Evolutionary conservation across 2,888 invertebrate species (phyloP).

Genomic region (Toxonevra muliebris): DNA sequence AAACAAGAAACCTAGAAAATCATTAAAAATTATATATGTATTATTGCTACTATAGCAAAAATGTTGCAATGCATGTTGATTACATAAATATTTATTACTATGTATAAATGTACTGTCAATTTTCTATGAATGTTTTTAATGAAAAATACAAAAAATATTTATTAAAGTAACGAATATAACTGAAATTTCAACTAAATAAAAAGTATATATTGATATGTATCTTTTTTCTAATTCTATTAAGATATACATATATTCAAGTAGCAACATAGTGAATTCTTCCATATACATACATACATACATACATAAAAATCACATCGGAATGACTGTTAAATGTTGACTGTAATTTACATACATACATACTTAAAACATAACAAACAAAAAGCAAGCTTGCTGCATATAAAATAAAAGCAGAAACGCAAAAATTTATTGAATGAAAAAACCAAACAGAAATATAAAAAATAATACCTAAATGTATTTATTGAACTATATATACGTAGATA

Average conservation of each 20-base stretch:
- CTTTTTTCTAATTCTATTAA: conserved; percentile 2
- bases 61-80: background rate
- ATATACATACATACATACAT: conserved; percentile 48
- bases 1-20: background rate
- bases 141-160: background rate
- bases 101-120: conserved; percentile 20
- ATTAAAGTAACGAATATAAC: conserved; percentile 6
- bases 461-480: no score
- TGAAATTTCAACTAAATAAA: background rate
- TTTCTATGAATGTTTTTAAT: conserved; percentile 10
- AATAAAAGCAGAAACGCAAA: no score
- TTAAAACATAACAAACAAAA: background rate
- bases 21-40: background rate
- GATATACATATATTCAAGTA: background rate
- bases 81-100: background rate
- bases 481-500: no score
- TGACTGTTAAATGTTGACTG: conserved; percentile 63
- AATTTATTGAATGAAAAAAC: no score
- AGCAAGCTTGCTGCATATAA: no score
- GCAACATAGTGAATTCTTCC: background rate
- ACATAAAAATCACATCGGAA: conserved; percentile 56
- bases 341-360: conserved; percentile 50
- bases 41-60: background rate
- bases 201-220: background rate
- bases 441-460: no score